A percentile compares a stretch with the other conserved stretches of the same genome.
Conservation (phyloP, 2,113 vertebrate genomes). For the Zosterops japonicus region DNA sequence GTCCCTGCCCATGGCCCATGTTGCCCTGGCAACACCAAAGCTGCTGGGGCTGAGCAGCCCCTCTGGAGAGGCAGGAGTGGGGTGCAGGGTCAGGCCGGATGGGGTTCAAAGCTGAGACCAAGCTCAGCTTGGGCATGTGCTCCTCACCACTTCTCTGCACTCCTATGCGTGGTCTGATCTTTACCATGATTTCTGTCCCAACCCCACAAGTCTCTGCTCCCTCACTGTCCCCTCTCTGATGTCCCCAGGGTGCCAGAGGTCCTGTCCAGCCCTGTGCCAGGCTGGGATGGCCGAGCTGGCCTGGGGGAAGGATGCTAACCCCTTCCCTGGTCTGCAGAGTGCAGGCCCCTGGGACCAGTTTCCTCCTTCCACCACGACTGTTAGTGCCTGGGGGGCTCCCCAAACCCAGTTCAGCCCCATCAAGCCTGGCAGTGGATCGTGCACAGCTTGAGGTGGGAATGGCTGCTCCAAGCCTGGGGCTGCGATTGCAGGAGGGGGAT, state of each 20-base stretch:
- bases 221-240: not conserved
- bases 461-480: accelerated
- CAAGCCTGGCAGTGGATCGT: not conserved
- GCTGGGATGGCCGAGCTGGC: not conserved
- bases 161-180: accelerated
- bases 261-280: not conserved
- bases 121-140: accelerated
- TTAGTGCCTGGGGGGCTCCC: not conserved
- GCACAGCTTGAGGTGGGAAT: not conserved
- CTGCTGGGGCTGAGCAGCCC: not conserved
- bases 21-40: not conserved
- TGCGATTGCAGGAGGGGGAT: not conserved
- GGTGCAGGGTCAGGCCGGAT: not conserved
- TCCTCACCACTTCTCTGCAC: not conserved
- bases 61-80: not conserved
- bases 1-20: not conserved
- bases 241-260: not conserved
- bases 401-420: accelerated
- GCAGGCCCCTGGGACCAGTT: not conserved
- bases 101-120: not conserved
- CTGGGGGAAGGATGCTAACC: accelerated
- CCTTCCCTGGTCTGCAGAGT: not conserved
- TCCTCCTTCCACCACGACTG: accelerated
- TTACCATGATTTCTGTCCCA: not conserved
- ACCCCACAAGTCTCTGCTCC: not conserved